Base-by-base conservation (phyloP, 2,888 invertebrate species). In the Neoitamus cyanurus region DNA sequence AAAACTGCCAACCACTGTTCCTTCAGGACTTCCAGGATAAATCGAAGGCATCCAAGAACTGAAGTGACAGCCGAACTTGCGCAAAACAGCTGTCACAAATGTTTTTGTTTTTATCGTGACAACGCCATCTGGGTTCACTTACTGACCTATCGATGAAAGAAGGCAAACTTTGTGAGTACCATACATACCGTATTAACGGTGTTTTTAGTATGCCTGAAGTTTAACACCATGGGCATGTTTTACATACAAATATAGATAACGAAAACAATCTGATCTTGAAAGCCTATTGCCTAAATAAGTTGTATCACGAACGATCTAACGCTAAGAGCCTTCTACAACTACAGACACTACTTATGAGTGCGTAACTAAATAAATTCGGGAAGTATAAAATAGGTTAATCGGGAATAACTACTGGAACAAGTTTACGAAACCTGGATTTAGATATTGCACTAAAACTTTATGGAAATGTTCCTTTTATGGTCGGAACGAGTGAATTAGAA, bases 61-160 rank as follows among this genome's bases (percentile, higher is more conserved):
- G 20, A 25, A 73, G 2, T 77, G 77, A 46, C 42, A 77, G 42
- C 0, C 13, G 46, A 28, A 42, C 77, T 42, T 42, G 46, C 77
- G 37, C 77, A 77, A 77, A 77, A 46, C 77, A 77, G 77, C 77
- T 77, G 77, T 77, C 77, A 77, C 58, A n/a, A 77, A 46, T 77
- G 37, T 42, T 77, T 75, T 77, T 42, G 42, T 77, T 46, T 77
- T 77, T 13, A 42, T 73, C 11, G 30, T 7, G 30, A 25, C 46
- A 58, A 42, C 58, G 58, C 58, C 58, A 58, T 58, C 58, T 58
- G 25, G 9, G 15, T 15, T 58, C 58, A 15, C n/a, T 42, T 58
- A 20, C 15, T 58, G n/a, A 2, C 3, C 58, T 20, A 25, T 25
- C 20, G 25, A 2, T 25, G 25, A 58, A 58, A 58, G 9, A 58